These are phyloP conservation scores for western clawed frog (Xenopus tropicalis) DNA, from an alignment of 2,113 vertebrate species.

Conservation along the genomic window UCB_Xtro_10.0 CM004447.2:31324001-31324500, in stretches of 20 bases:
- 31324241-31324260: conserved; percentile 95
- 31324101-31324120: conserved; percentile 45
- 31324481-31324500: no score
- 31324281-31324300: conserved; percentile 62
- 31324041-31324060: not conserved
- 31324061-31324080: not conserved
- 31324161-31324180: conserved; percentile 57
- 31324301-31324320: conserved; percentile 71
- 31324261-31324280: conserved; percentile 79
- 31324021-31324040: not conserved
- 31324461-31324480: no score
- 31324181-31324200: conserved; percentile 75
- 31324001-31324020: not conserved
- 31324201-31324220: conserved; percentile 70
- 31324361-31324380: conserved; percentile 32
- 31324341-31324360: conserved; percentile 64
- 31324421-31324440: no score
- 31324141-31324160: conserved; percentile 63
- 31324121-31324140: conserved; percentile 56
- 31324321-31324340: conserved; percentile 75
- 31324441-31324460: no score
- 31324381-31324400: no score
- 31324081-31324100: not conserved
- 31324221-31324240: conserved; percentile 75
- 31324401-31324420: no score